Percentiles rank a stretch among this genome's conserved stretches.
These are phyloP conservation scores for Margaritifera margaritifera DNA, from an alignment of 2,888 invertebrate genomes.

Conservation along the genomic window DNA sequence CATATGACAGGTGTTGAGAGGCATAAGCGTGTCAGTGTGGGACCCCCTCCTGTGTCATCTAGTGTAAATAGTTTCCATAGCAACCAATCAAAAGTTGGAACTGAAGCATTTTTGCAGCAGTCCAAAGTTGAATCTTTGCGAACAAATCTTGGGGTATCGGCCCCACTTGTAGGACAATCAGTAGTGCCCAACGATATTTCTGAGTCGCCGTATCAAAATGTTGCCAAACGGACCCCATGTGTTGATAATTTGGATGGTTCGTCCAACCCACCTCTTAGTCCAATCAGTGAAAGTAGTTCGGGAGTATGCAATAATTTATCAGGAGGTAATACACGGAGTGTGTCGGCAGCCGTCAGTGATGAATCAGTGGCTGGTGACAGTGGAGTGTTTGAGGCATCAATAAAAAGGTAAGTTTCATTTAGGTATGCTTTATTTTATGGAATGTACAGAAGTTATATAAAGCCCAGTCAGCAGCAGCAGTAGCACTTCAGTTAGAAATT, in stretches of 20 bases:
- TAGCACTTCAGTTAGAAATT: no score
- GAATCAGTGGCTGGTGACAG: constrained; percentile 92
- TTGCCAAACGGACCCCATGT: constrained; percentile 35
- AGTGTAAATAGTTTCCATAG: constrained; percentile 35
- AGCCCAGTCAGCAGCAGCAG: no score
- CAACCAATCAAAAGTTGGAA: constrained; percentile 42
- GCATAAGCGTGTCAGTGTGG: constrained; percentile 20
- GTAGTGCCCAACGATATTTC: background rate
- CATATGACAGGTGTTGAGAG: constrained; percentile 61
- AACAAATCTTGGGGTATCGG: background rate
- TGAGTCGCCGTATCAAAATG: constrained; percentile 13
- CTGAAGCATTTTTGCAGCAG: constrained; percentile 17
- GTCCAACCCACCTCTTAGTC: constrained; percentile 64
- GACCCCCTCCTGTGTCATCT: constrained; percentile 17
- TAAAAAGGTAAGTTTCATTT: constrained; percentile 63
- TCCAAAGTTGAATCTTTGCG: constrained; percentile 9
- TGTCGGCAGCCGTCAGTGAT: constrained; percentile 96
- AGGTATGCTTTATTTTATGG: background rate
- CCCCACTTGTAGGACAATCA: constrained; percentile 6
- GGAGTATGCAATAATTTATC: constrained; percentile 70
- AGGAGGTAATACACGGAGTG: constrained; percentile 74
- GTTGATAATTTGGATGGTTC: constrained; percentile 35
- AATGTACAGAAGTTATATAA: background rate
- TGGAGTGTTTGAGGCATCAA: constrained; percentile 74
- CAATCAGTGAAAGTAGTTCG: constrained; percentile 72